A percentile compares a stretch with the other conserved stretches of the same genome.
phyloP scores from a whole-genome alignment of 2,113 vertebrate species.

The Osmerus eperlanus region DNA sequence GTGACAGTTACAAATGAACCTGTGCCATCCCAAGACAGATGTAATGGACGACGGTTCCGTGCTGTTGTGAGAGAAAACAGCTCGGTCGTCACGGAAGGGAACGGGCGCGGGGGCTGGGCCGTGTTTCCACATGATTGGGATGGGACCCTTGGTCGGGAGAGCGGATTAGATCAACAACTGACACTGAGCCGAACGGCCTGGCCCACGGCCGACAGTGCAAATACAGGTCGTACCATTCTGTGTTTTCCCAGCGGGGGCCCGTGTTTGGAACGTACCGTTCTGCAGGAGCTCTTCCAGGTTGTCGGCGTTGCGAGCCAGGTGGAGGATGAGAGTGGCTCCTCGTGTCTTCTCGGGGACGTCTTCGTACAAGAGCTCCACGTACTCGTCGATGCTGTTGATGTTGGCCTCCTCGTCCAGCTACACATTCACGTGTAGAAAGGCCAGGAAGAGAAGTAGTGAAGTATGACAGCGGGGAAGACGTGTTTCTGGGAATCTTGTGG shows the following conservation, averaged over 20 bases:
- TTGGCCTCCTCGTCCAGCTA: constrained; percentile 90
- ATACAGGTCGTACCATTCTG: not conserved
- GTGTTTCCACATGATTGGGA: constrained; percentile 21
- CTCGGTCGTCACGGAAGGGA: constrained; percentile 39
- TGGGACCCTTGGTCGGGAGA: constrained; percentile 1
- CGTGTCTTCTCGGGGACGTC: constrained; percentile 89
- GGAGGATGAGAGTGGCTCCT: constrained; percentile 86
- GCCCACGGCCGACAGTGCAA: not conserved
- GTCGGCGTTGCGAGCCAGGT: constrained; percentile 88
- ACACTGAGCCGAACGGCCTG: not conserved
- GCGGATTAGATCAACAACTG: constrained; percentile 14
- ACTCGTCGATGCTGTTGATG: constrained; percentile 88
- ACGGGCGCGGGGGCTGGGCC: not conserved
- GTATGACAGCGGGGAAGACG: constrained; percentile 10
- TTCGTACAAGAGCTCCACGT: constrained; percentile 90
- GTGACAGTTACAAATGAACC: constrained; percentile 52
- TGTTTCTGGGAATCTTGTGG: too few species aligned
- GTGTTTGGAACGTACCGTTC: constrained; percentile 72
- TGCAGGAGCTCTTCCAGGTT: constrained; percentile 88
- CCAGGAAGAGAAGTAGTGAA: not conserved
- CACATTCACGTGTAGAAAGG: not conserved
- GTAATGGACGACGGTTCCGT: constrained; percentile 24
- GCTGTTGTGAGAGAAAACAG: constrained; percentile 42
- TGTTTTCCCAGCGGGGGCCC: not conserved
- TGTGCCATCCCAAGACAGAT: constrained; percentile 13